Evolutionary conservation across 1,140 invertebrate species (phyloP), one percentile per base, ranked within the genome.

Genomic region (Lethrus apterus): DNA sequence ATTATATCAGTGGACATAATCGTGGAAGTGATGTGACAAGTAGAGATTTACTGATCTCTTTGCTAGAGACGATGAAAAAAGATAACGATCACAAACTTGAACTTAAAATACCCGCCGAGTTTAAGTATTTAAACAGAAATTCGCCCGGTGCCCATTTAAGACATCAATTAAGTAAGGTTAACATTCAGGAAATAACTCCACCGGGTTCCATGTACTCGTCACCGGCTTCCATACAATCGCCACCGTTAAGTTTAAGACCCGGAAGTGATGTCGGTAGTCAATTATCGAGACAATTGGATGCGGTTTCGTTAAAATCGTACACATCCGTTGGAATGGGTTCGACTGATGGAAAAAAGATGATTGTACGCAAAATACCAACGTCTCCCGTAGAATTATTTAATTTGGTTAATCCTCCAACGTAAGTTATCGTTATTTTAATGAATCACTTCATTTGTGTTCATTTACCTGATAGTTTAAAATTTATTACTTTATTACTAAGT

Each of bases 241-340:
- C n/a, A 15, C 13, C 35, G 3, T 38, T 4, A n/a, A 21, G 13
- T 4, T 35, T 18, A 17, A 18, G 48, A 29, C 50, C 57, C 2
- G 55, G 56, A 42, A 61, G 58, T 34, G 61, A 62, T 45, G 47
- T 53, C 8, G 56, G 52, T 13, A 58, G 53, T 44, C 52, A 58
- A 34, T 44, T 61, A 4, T 52, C 57, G 9, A 56, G 52, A 38
- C 55, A 55, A 29, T 75, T 69, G 52, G 79, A 81, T 60, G 77
- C 77, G 21, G 73, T 78, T 10, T 86, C 84, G 5, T 76, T 86
- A 20, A 74, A 80, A 34, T 86, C 83, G 18, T 74, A 87, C 50
- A 82, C 84, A 34, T 88, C 85, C 18, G 84, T 89, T 50, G 86
- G 85, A 18, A 81, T 89, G 77, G 86, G 86, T 2, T 89, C 84